Evolutionary conservation across 1,140 invertebrate genomes (phyloP), one percentile per base, ranked within the genome.

Genomic region (Bombus fervidus): DNA sequence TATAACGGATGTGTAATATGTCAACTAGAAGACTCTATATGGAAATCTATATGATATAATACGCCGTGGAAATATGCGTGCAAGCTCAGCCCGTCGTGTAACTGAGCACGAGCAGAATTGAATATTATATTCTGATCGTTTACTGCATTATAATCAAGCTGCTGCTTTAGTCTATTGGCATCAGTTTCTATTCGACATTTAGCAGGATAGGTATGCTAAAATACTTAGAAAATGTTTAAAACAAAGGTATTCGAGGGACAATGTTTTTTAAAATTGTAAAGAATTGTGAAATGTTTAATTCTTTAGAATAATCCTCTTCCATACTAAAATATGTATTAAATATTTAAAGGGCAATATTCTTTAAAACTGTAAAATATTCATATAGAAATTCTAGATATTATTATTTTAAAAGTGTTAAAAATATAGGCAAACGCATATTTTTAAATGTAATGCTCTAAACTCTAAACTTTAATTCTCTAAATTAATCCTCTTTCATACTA

Each of bases 1-100:
- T 28, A 62, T 73, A 73, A 83, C 69, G 37, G 73, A 83, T 76
- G 39, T 10, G 22, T 75, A 31, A 68, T 37, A 31, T 59, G 2
- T 76, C 34, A 37, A 34, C 25, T 53, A 22, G 53, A 22, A 76
- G 37, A 9, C 37, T 74, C 4, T 53, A 1, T 53, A 74, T 74
- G 72, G 43, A 34, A 34, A 74, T 25, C 18, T 47, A 41, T n/a
- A 53, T 68, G 53, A 74, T 72, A 39, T 69, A 80, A 47, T 37
- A 22, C 5, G 3, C 13, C 22, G 15, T 28, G 31, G 22, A 31
- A 74, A 18, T 47, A 31, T 43, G 25, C n/a, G 28, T 43, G 5
- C 28, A n/a, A 73, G 15, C 41, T 41, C 34, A n/a, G 6, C 3
- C 13, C 9, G 39, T 1, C 8, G 6, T 31, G n/a, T 74, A 41